These are phyloP conservation scores for Melipona quadrifasciata DNA, from an alignment of 1,140 invertebrate species.

Conservation along the genomic window DNA sequence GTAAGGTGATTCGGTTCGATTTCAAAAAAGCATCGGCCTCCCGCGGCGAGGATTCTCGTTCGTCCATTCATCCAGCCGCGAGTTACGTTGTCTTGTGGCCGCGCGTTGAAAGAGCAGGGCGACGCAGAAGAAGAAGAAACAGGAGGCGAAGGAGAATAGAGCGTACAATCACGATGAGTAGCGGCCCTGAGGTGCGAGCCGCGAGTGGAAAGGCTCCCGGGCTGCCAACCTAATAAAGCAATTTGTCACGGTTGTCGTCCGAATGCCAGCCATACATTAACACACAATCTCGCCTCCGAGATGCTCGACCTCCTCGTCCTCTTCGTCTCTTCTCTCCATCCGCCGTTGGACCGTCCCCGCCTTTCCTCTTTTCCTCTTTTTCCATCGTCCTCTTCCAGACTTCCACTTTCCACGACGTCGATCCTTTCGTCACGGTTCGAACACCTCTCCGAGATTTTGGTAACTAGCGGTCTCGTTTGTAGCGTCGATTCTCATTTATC, in stretches of 20 bases:
- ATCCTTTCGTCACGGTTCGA: constrained; percentile 16
- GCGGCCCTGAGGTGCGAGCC: constrained; percentile 69
- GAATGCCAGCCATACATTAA: constrained; percentile 80
- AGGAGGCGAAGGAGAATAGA: constrained; percentile 69
- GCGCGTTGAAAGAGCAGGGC: constrained; percentile 60
- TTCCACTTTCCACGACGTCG: constrained; percentile 26
- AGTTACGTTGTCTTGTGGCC: constrained; percentile 64
- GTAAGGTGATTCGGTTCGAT: constrained; percentile 59
- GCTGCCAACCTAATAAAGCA: constrained; percentile 81
- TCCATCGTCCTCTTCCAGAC: constrained; percentile 22
- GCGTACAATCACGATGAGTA: constrained; percentile 73
- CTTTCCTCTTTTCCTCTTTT: constrained; percentile 50
- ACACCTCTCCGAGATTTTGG: constrained; percentile 17
- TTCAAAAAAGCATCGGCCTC: constrained; percentile 66
- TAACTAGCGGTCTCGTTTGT: constrained; percentile 5
- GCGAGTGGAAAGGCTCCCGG: constrained; percentile 77
- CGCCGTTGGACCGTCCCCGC: constrained; percentile 32
- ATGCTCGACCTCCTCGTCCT: constrained; percentile 58
- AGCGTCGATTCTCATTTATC: constrained; percentile 13
- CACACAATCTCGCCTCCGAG: constrained; percentile 76
- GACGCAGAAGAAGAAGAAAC: constrained; percentile 55
- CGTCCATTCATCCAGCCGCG: constrained; percentile 65
- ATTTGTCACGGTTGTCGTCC: constrained; percentile 81
- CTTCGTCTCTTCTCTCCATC: constrained; percentile 43
- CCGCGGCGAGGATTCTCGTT: constrained; percentile 58